phyloP scores from a whole-genome alignment of 1,140 invertebrate genomes.

The Orius insidiosus region DNA sequence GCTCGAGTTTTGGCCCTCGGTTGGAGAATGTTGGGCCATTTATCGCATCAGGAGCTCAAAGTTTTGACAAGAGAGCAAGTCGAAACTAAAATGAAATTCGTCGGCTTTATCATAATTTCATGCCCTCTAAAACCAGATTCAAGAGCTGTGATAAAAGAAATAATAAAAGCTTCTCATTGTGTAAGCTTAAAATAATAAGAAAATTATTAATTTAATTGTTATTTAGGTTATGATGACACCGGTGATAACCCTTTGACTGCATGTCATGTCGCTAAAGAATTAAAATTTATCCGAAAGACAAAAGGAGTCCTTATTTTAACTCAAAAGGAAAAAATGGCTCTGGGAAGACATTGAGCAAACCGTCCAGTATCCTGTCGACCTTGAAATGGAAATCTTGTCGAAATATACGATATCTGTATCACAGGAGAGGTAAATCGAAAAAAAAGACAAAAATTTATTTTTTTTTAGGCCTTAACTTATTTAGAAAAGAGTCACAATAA shows the following conservation, averaged over 20 bases:
- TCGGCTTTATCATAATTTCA: slow-evolving; percentile 95
- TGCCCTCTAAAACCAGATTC: slow-evolving; percentile 95
- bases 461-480: slow-evolving; percentile 48
- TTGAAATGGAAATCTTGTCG: slow-evolving; percentile 22
- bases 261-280: slow-evolving; percentile 91
- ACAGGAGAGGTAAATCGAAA: slow-evolving; percentile 56
- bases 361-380: slow-evolving; percentile 37
- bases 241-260: slow-evolving; percentile 98
- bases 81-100: slow-evolving; percentile 79
- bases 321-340: slow-evolving; percentile 34
- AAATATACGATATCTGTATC: slow-evolving; percentile 72
- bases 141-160: slow-evolving; percentile 79
- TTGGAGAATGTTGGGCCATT: slow-evolving; percentile 52
- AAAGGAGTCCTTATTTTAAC: slow-evolving; percentile 54
- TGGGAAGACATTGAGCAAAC: slow-evolving; percentile 74
- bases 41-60: slow-evolving; percentile 54
- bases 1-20: slow-evolving; percentile 90
- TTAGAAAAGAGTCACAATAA: slow-evolving; percentile 43
- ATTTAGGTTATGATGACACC: slow-evolving; percentile 94
- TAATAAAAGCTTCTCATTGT: slow-evolving; percentile 75
- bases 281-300: slow-evolving; percentile 68
- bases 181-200: slow-evolving; percentile 36
- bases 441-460: background rate
- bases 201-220: slow-evolving; percentile 6
- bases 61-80: slow-evolving; percentile 70